Evolutionary conservation across 2,113 vertebrate genomes (phyloP), one percentile per base, ranked within the genome.

Genomic region (Cranoglanis bouderius): DNA sequence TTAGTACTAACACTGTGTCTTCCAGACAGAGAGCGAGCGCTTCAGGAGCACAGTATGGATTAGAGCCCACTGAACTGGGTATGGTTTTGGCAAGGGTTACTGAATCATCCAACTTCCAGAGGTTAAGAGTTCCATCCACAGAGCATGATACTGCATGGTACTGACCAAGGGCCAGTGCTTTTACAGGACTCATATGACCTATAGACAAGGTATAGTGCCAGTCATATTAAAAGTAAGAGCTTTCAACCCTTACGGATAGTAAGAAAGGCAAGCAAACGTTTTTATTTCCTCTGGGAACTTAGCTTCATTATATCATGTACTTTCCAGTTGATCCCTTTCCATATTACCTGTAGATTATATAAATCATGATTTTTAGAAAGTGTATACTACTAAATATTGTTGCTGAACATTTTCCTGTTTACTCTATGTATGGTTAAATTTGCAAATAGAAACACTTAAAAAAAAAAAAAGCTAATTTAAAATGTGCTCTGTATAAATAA

Each of bases 151-250:
- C 88, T 46, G 57, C 90, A 26, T 85, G 87, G 3, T 91, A 57
- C 29, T 89, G 91, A 0, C 92, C 91, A 49, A 91, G 89, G 82
- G 92, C 92, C 63, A 96, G 84, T 35, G 95, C 95, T 49, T 92
- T 94, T 78, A 95, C 93, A 61, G 16, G 90, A 87, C 92, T 93
- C 85, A 91, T 82, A 88, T 96, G 95, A 88, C 95, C 95, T 95
- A 89, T 24, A 57, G 82, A 55, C 16, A 65, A 38, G 32, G 24
- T 40, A 19, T 51, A 19, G 40, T 51, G 32, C 0, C 51, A 83
- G 21, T 72, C 35, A 83, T 57, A 83, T 57, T 0, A 74, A 57
- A 61, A 75, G 9, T 21, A 43, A 26, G n/a, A 1, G 3, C 21
- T 75, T 13, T 75, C 40, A 18, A 38, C 6, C 16, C 6, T 72